phyloP scores from a whole-genome alignment of 2,797 vertebrate genomes.

The Ctenochaetus hawaiiensis region DNA sequence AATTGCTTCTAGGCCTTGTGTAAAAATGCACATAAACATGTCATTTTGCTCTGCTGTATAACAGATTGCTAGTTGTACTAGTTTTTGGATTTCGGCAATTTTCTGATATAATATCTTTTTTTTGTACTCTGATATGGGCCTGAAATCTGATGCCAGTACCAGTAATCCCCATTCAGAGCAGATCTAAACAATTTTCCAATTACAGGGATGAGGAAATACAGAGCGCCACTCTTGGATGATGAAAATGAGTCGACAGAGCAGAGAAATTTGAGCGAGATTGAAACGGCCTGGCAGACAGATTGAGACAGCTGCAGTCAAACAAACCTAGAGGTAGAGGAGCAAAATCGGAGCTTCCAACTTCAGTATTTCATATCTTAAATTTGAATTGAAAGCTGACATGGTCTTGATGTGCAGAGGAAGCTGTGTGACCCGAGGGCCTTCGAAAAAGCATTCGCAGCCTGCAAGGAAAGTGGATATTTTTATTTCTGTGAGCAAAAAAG shows the following conservation, averaged over 20 bases:
- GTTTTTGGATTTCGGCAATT: constrained; percentile 40
- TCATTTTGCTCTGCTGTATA: constrained; percentile 5
- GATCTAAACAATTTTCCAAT: constrained; percentile 57
- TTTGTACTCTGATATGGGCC: constrained; percentile 18
- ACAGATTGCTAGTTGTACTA: constrained; percentile 9
- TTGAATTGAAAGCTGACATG: constrained; percentile 33
- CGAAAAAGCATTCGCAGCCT: background rate
- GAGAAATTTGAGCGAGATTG: constrained; percentile 29
- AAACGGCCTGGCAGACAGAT: constrained; percentile 19
- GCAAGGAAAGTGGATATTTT: background rate
- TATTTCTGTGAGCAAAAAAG: constrained; percentile 5
- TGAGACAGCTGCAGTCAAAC: constrained; percentile 22
- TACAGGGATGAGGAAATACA: constrained; percentile 47
- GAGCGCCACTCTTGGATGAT: constrained; percentile 34
- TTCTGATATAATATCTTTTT: constrained; percentile 24
- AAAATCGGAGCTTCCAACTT: background rate
- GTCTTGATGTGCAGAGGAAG: background rate
- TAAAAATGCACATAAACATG: constrained; percentile 16
- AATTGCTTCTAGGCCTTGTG: background rate
- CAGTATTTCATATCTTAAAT: constrained; percentile 22
- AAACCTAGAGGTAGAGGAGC: constrained; percentile 21
- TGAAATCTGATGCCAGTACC: constrained; percentile 36
- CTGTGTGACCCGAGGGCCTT: constrained; percentile 20
- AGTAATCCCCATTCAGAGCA: constrained; percentile 49
- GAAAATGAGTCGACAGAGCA: constrained; percentile 37